Base-by-base conservation (phyloP, 2,888 invertebrate species). In the Listrodromus nycthemerus region DNA sequence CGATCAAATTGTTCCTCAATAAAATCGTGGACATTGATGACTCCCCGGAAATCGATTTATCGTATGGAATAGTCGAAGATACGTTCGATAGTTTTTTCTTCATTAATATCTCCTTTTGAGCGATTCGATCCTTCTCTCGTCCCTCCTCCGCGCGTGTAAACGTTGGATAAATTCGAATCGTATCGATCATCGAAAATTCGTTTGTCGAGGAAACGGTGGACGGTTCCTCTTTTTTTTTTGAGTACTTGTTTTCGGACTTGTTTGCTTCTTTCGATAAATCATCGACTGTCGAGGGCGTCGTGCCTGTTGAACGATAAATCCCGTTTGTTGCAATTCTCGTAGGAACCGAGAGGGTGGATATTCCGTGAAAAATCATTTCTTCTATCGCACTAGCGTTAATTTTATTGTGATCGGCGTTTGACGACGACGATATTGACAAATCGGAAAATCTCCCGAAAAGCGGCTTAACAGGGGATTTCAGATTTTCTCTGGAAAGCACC, bases 51-150 rank as follows among this genome's bases (percentile, higher is more conserved):
- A 16, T 33, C 2, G 33, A 27, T 16, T 50, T 21, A n/a, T 75
- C 65, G 63, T 63, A 30, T 1, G 61, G 8, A 6, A 61, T n/a
- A 2, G 30, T 74, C 41, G 75, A 66, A 13, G 37, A 24, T 21
- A 37, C 33, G 30, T 3, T 27, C 16, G 16, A 16, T 16, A 16
- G 4, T 6, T 6, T 27, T 67, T n/a, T 67, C 5, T 19, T 74
- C 21, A 10, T 65, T 1, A 13, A 37, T n/a, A 52, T n/a, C 7
- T 66, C 16, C 19, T 74, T 27, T 3, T 8, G 10, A 1, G 3
- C 50, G n/a, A 55, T 24, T 19, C 16, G 24, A 33, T 55, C n/a
- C 3, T 19, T 2, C 16, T 66, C 37, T 45, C 13, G 16, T 24
- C 41, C n/a, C 2, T 33, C 7, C 19, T 24, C 19, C 4, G 21